Evolutionary conservation across 92 coral and sea anemone species (phyloP), one percentile per base, ranked within the genome.

Genomic region (Siderastrea siderea): DNA sequence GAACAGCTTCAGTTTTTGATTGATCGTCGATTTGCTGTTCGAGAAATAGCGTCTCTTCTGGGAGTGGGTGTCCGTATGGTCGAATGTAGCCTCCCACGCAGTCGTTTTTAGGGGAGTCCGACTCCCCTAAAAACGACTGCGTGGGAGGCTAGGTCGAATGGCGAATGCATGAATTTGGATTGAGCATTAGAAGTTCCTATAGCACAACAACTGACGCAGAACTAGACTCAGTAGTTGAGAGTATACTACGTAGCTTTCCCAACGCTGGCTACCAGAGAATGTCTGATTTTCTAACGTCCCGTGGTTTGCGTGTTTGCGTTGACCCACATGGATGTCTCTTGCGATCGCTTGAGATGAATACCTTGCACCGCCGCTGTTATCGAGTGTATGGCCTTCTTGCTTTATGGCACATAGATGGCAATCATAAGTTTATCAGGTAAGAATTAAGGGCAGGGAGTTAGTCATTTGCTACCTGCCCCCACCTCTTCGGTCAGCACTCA

Each of bases 51-150:
- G 65, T 63, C 68, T 51, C 46, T 87, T 65, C 83, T 87, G 65
- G 90, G 90, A 13, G 80, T 87, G 38, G 71, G 81, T 60, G 90
- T 69, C 70, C 79, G 90, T 50, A 79, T 86, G 43, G 74, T 87
- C 10, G 38, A 26, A 26, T 26, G 38, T 26, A 26, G 38, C 38
- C 38, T 26, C 38, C 38, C 38, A 26, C 38, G 38, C 38, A 26
- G 38, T 26, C 38, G 38, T 26, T 26, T 26, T 26, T 26, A 26
- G 38, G 38, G 38, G 38, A 26, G 38, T 26, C 38, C 38, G 38
- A 26, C 38, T 26, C 38, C 38, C 38, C 38, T 26, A 26, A 26
- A 26, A 26, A 26, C 38, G 38, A 26, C 38, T 26, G 38, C 38
- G 38, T 26, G 38, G 38, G 38, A 26, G 38, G 38, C 38, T 26